Percentiles rank a stretch among this genome's conserved stretches.
phyloP scores from a whole-genome alignment of 1,140 invertebrate genomes.

The Microvelia longipes region DNA sequence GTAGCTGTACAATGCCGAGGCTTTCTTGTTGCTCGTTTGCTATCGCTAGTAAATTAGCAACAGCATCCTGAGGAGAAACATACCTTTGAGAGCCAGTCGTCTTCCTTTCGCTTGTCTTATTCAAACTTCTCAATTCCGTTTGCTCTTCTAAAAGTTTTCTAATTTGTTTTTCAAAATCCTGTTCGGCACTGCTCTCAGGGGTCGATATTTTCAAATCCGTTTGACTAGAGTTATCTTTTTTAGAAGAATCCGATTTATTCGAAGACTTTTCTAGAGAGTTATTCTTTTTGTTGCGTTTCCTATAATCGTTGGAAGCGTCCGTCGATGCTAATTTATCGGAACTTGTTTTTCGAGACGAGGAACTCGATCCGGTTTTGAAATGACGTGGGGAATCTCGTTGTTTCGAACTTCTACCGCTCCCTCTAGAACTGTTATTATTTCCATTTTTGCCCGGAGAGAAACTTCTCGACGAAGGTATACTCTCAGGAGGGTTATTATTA shows the following conservation, averaged over 20 bases:
- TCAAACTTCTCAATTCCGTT: conserved; percentile 35
- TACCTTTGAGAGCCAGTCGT: conserved; percentile 9
- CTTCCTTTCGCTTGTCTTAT: not conserved
- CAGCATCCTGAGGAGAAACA: conserved; percentile 5
- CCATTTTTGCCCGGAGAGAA: conserved; percentile 21
- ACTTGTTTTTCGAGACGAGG: conserved; percentile 12
- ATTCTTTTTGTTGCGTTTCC: conserved; percentile 32
- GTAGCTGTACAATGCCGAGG: conserved; percentile 9
- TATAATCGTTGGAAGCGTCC: conserved; percentile 33
- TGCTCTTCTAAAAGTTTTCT: conserved; percentile 55
- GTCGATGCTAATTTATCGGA: conserved; percentile 16
- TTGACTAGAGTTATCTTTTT: conserved; percentile 43
- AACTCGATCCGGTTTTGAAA: conserved; percentile 13
- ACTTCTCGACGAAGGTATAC: conserved; percentile 17
- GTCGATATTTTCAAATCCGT: conserved; percentile 33
- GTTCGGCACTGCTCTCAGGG: conserved; percentile 2
- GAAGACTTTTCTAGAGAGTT: conserved; percentile 30
- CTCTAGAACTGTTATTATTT: conserved; percentile 16
- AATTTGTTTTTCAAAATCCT: conserved; percentile 33
- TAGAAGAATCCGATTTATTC: conserved; percentile 24
- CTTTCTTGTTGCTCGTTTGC: conserved; percentile 16
- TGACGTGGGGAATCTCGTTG: conserved; percentile 12
- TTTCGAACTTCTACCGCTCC: conserved; percentile 13
- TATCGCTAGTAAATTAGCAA: conserved; percentile 15
- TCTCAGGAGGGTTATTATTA: conserved; percentile 18